These are phyloP conservation scores for Heliconius aoede DNA, from an alignment of 2,888 invertebrate species.

Conservation along the genomic window DNA sequence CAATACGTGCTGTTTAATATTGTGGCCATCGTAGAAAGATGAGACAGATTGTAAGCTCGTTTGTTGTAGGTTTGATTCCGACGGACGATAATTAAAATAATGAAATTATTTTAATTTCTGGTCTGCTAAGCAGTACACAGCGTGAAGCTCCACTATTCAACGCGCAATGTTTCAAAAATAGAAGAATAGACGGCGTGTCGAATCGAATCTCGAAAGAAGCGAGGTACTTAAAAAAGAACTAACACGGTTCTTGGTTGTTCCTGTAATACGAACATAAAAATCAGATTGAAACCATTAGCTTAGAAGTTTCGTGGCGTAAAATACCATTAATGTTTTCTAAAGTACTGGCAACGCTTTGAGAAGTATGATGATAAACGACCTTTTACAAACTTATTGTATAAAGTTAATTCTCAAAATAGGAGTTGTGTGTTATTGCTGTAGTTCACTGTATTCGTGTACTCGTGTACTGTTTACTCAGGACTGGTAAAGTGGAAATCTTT, in stretches of 20 bases:
- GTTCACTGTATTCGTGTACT: constrained; percentile 35
- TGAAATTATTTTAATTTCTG: no score
- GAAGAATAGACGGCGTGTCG: no score
- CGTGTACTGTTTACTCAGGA: constrained; percentile 20
- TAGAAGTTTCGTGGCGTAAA: constrained; percentile 48
- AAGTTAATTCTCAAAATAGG: constrained; percentile 43
- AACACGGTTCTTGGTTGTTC: constrained; percentile 32
- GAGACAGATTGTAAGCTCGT: not conserved
- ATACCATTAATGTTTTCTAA: constrained; percentile 47
- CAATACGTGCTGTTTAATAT: constrained; percentile 29
- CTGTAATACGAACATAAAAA: constrained; percentile 47
- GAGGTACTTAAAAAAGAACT: not conserved
- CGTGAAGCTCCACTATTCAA: no score
- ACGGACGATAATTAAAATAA: not conserved
- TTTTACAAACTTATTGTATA: constrained; percentile 47
- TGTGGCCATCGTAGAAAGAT: not conserved
- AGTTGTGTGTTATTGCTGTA: constrained; percentile 38
- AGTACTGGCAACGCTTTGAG: constrained; percentile 46
- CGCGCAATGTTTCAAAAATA: no score
- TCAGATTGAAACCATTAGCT: constrained; percentile 49
- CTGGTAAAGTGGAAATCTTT: constrained; percentile 22
- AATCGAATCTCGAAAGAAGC: no score
- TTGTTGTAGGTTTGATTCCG: not conserved
- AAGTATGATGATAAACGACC: constrained; percentile 47
- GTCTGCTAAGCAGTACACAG: no score